Percentiles rank a stretch among this genome's conserved stretches.
Conservation (phyloP, 2,888 invertebrate species). For the Ornithoptera priamus region DNA sequence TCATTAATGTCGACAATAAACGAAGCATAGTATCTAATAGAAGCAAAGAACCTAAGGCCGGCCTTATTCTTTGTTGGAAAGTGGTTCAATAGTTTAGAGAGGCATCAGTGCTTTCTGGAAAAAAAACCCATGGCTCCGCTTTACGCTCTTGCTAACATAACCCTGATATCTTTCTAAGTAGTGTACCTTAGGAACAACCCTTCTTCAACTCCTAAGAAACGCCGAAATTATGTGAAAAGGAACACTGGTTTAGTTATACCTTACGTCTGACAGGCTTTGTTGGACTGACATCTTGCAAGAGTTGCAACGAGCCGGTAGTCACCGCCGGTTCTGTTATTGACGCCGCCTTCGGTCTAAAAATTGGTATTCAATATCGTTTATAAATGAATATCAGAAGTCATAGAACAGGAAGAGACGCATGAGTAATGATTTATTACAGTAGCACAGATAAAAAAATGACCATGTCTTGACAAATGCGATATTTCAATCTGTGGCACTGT, state of each 20-base stretch:
- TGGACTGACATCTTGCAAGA: constrained; percentile 70
- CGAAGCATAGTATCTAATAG: too few species aligned
- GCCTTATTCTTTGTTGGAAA: too few species aligned
- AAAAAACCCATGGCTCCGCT: too few species aligned
- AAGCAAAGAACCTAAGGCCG: too few species aligned
- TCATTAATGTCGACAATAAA: too few species aligned
- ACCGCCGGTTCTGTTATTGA: constrained; percentile 64
- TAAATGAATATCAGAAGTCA: background rate
- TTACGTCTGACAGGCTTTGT: constrained; percentile 71
- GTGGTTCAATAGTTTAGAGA: too few species aligned
- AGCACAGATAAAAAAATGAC: constrained; percentile 12
- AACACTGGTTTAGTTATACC: constrained; percentile 42
- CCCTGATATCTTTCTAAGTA: too few species aligned
- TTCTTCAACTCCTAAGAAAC: too few species aligned
- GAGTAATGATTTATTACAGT: constrained; percentile 13
- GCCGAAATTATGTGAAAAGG: too few species aligned
- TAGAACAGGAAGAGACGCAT: constrained; percentile 14
- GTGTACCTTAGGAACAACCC: too few species aligned
- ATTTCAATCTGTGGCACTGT: constrained; percentile 16
- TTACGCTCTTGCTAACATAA: too few species aligned
- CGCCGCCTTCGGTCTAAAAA: constrained; percentile 68
- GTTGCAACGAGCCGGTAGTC: constrained; percentile 63
- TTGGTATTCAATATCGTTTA: constrained; percentile 7
- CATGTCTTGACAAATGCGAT: background rate
- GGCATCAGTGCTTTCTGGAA: too few species aligned